A percentile compares a stretch with the other conserved stretches of the same genome.
Conservation (phyloP, 2,797 vertebrate genomes). For the Sorex maritimensis region DNA sequence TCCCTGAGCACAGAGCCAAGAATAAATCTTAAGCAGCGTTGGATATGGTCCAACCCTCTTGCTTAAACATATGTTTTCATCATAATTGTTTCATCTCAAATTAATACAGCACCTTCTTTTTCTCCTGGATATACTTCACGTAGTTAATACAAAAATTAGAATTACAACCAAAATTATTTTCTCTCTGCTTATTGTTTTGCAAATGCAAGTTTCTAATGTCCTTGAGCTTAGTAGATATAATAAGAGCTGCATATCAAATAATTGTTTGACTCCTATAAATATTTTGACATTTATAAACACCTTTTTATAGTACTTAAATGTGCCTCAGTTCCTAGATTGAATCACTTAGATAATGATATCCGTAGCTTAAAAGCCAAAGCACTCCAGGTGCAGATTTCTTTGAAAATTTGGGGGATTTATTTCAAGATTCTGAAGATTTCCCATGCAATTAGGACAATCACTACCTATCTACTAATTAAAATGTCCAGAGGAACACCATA, state of each 20-base stretch:
- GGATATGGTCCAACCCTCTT: too few species aligned
- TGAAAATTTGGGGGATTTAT: neutral
- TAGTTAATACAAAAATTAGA: neutral
- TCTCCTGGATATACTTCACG: neutral
- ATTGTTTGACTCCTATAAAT: neutral
- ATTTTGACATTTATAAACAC: neutral
- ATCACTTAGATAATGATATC: neutral
- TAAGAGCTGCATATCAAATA: neutral
- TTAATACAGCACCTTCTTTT: neutral
- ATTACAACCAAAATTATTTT: neutral
- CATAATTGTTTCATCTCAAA: neutral
- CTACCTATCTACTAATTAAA: neutral
- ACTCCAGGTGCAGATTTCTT: neutral
- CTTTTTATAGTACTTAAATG: neutral
- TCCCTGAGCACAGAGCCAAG: too few species aligned
- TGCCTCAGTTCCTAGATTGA: neutral
- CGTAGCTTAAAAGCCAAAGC: neutral
- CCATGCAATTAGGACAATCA: neutral
- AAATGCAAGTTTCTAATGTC: neutral
- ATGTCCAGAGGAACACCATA: neutral
- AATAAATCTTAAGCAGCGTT: too few species aligned
- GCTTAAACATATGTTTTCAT: neutral
- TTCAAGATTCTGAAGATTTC: slow-evolving; percentile 18
- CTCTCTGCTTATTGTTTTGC: neutral
- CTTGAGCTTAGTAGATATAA: neutral